Base-by-base conservation (phyloP, 2,888 invertebrate species). In the Drosophila niveifrons region DNA sequence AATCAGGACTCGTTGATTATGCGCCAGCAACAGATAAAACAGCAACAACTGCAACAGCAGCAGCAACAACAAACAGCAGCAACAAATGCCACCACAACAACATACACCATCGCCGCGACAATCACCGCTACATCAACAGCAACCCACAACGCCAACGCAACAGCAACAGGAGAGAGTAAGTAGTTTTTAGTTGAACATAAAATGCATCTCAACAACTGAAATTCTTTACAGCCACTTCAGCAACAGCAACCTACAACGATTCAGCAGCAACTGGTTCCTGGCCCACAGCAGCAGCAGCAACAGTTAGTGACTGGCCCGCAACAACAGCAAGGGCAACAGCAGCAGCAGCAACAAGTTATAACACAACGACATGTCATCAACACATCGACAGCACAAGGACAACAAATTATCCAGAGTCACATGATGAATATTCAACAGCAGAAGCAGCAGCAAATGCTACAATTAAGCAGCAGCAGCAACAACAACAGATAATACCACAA, bases 381-480 rank as follows among this genome's bases (percentile, higher is more conserved):
- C 52, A 92, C 92, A 2, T 91, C 92, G 2, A 92, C 92, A 0
- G 88, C 90, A 2, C 92, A 92, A 48, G 92, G 92, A 0, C 92
- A 92, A 41, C 92, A 92, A 77, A 91, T 92, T n/a, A 92, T 92
- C 39, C 92, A 92, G 68, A 92, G 89, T 65, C 92, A 92, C 57
- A 91, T 92, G 91, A 76, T 91, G 55, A 92, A 82, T 62, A 88
- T 91, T 39, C 92, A 91, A 51, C 90, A 90, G 57, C 88, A 88
- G 31, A 90, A 90, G 56, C 89, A 90, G 23, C 90, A 91, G 31
- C 88, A 90, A 66, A 83, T 89, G 63, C 69, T 89, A 46, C 82
- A 90, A 15, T 78, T 91, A 41, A n/a, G n/a, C n/a, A n/a, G n/a
- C 90, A 91, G 57, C 82, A 91, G 48, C 90, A 90, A 56, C 90